Conservation (phyloP, 2,113 vertebrate genomes). For the Fulmarus glacialis region DNA sequence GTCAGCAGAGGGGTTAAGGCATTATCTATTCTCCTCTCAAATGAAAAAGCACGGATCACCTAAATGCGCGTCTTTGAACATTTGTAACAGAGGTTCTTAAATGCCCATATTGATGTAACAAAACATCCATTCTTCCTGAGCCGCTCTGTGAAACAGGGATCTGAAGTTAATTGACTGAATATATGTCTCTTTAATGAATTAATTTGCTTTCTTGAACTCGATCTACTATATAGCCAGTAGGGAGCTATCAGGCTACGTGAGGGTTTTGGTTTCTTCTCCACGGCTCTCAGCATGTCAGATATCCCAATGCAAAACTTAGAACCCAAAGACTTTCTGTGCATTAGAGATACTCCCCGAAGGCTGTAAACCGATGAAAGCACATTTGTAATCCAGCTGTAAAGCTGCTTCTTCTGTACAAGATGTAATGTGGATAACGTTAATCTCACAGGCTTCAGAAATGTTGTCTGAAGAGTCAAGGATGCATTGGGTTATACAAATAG, state of each 20-base stretch:
- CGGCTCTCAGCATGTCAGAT: not conserved
- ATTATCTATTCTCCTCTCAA: not conserved
- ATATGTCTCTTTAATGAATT: slow-evolving; percentile 43
- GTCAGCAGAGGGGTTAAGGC: not conserved
- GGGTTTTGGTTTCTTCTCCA: not conserved
- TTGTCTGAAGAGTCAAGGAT: not conserved
- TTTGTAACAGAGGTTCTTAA: not conserved
- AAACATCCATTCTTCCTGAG: slow-evolving; percentile 16
- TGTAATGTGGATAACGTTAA: not conserved
- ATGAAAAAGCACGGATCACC: not conserved
- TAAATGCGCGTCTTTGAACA: slow-evolving; percentile 9
- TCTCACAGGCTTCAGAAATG: not conserved
- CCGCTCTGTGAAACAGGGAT: not conserved
- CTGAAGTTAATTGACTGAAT: slow-evolving; percentile 39
- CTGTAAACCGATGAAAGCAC: not conserved
- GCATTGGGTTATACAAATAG: not conserved
- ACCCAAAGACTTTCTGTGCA: not conserved
- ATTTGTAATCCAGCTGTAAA: slow-evolving; percentile 1
- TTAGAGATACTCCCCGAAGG: not conserved
- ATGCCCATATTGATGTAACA: not conserved
- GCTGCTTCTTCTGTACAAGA: not conserved
- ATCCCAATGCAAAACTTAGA: not conserved
- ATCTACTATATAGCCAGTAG: slow-evolving; percentile 9
- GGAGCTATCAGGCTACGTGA: slow-evolving; percentile 26
- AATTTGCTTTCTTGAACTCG: slow-evolving; percentile 44